phyloP scores from a whole-genome alignment of 2,797 vertebrate genomes.

The Liasis olivaceus region DNA sequence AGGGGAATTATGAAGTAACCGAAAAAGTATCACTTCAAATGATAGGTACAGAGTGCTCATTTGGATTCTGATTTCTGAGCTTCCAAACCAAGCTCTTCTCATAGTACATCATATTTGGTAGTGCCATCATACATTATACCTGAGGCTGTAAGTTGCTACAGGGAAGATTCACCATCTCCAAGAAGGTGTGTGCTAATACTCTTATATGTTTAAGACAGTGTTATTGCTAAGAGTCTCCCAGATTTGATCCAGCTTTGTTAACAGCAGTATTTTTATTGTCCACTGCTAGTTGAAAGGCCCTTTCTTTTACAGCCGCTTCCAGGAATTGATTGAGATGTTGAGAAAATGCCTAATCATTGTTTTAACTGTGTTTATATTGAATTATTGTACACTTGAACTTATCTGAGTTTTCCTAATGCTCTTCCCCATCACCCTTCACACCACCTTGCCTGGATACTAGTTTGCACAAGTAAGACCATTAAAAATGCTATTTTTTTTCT shows the following conservation, averaged over 20 bases:
- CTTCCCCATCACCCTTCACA: constrained; percentile 77
- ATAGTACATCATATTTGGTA: not conserved
- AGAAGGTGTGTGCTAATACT: not conserved
- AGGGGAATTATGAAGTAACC: not conserved
- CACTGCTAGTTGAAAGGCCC: not conserved
- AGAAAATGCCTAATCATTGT: constrained; percentile 50
- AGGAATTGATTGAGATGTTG: constrained; percentile 38
- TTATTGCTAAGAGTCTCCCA: not conserved
- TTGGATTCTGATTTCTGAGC: not conserved
- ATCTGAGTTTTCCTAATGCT: constrained; percentile 75
- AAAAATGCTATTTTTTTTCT: constrained; percentile 30
- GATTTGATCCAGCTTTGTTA: constrained; percentile 6
- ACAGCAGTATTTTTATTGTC: not conserved
- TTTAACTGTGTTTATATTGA: constrained; percentile 62
- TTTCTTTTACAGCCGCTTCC: constrained; percentile 9
- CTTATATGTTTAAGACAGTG: not conserved
- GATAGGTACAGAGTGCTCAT: not conserved
- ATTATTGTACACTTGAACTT: constrained; percentile 77
- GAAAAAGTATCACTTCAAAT: not conserved
- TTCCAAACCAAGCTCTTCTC: not conserved
- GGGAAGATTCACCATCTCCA: not conserved
- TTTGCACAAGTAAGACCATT: constrained; percentile 92
- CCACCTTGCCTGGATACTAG: constrained; percentile 87
- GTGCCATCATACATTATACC: not conserved
- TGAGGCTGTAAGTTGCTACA: not conserved